These are phyloP conservation scores for Cabera pusaria DNA, from an alignment of 2,888 invertebrate genomes.

Conservation along the genomic window DNA sequence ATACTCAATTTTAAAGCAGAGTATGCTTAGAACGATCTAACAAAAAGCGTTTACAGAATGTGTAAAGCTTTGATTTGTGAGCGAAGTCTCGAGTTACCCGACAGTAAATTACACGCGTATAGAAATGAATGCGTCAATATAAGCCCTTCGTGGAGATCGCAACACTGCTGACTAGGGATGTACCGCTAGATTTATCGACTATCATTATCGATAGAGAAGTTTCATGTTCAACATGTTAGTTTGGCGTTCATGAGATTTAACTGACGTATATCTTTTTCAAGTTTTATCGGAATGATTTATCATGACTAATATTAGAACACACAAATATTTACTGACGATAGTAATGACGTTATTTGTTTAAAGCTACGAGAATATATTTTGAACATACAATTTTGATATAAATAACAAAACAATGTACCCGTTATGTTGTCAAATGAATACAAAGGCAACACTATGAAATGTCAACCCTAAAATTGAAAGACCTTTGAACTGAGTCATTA, in stretches of 20 bases:
- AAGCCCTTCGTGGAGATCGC: conserved; percentile 38
- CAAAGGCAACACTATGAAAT: conserved; percentile 18
- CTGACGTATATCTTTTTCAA: conserved; percentile 39
- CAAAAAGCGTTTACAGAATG: conserved; percentile 59
- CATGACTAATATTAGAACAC: conserved; percentile 4
- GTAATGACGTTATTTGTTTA: too few relatives aligned
- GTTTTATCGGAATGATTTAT: conserved; percentile 25
- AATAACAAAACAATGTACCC: too few relatives aligned
- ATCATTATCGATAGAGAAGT: conserved; percentile 38
- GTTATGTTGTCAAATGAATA: conserved; percentile 6
- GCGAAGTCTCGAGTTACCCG: conserved; percentile 64
- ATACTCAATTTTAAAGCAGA: too few relatives aligned
- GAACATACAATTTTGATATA: too few relatives aligned
- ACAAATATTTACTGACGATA: conserved; percentile 7
- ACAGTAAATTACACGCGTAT: conserved; percentile 71
- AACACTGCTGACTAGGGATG: conserved; percentile 53
- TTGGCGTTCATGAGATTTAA: conserved; percentile 43
- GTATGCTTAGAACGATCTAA: conserved; percentile 44
- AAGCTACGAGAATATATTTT: too few relatives aligned
- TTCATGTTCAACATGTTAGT: conserved; percentile 46
- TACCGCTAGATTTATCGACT: conserved; percentile 62
- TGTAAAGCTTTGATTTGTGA: conserved; percentile 65
- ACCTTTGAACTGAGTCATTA: conserved; percentile 20
- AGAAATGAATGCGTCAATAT: conserved; percentile 69
- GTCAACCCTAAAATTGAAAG: conserved; percentile 16